Conservation (phyloP, 53 echinoderm and acorn worm genomes). For the Zoroaster sp. region DNA sequence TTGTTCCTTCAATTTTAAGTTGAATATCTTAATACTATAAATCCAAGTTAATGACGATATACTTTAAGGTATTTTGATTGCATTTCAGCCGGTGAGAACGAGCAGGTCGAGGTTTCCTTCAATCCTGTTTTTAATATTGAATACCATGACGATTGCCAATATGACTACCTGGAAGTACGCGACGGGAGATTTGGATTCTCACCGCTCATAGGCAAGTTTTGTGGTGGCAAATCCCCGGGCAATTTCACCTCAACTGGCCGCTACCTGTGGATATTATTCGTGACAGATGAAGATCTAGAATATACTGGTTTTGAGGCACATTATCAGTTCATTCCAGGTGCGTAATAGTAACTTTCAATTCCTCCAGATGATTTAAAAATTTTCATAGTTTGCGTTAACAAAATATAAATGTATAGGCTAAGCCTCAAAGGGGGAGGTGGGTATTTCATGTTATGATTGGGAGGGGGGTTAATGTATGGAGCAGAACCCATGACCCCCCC, state of each 20-base stretch:
- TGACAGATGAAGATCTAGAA: slow-evolving; percentile 62
- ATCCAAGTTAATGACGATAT: too few species aligned
- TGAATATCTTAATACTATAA: background rate
- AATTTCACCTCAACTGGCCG: slow-evolving; percentile 68
- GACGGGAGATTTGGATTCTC: slow-evolving; percentile 88
- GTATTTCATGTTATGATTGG: too few species aligned
- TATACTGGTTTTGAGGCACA: slow-evolving; percentile 65
- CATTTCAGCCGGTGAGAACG: slow-evolving; percentile 67
- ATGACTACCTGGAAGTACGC: slow-evolving; percentile 72
- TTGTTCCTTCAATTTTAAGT: too few species aligned
- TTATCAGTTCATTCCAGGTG: slow-evolving; percentile 71
- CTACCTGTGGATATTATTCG: slow-evolving; percentile 68
- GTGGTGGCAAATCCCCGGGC: slow-evolving; percentile 58
- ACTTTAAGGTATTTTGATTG: background rate
- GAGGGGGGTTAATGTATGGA: too few species aligned
- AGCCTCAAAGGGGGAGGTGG: too few species aligned
- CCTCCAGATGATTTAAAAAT: too few species aligned
- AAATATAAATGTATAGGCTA: too few species aligned
- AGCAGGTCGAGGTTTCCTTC: slow-evolving; percentile 71
- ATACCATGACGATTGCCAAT: slow-evolving; percentile 65
- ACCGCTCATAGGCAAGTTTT: slow-evolving; percentile 62
- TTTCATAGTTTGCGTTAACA: too few species aligned
- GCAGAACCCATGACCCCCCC: too few species aligned
- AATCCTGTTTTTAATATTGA: slow-evolving; percentile 61
- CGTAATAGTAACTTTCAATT: too few species aligned